Conservation (phyloP, 2,888 invertebrate species). For the Stenodema calcarata region DNA sequence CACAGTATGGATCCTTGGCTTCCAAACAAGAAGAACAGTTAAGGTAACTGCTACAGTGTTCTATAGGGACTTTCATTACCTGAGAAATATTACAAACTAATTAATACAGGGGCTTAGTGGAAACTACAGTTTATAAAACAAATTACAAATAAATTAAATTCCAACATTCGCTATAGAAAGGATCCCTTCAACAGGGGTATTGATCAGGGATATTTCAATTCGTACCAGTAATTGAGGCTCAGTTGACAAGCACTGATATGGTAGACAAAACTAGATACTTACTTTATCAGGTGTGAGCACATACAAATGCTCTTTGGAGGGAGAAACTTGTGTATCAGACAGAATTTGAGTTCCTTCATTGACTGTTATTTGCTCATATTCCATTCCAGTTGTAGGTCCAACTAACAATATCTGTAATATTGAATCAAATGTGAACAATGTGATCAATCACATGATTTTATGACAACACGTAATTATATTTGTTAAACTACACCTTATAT, state of each 20-base stretch:
- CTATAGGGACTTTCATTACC: slow-evolving; percentile 80
- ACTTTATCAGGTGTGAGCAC: slow-evolving; percentile 80
- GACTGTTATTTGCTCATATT: slow-evolving; percentile 86
- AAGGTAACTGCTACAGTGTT: slow-evolving; percentile 83
- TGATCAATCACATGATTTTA: no score
- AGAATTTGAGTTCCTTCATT: slow-evolving; percentile 80
- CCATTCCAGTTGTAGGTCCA: slow-evolving; percentile 71
- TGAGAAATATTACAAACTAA: slow-evolving; percentile 59
- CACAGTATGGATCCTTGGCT: slow-evolving; percentile 91
- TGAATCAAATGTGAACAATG: background rate
- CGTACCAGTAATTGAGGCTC: no score
- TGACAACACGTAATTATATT: no score
- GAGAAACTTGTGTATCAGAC: slow-evolving; percentile 86
- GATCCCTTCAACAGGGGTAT: no score
- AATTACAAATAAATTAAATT: no score
- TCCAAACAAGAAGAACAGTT: slow-evolving; percentile 89
- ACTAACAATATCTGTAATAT: slow-evolving; percentile 72
- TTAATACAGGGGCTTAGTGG: no score
- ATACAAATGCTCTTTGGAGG: slow-evolving; percentile 83
- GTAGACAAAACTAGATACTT: slow-evolving; percentile 53
- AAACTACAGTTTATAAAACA: no score
- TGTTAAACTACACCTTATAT: no score
- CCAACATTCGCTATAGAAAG: no score
- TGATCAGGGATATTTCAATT: no score
- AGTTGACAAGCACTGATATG: no score